Conservation (phyloP, 2,797 vertebrate species). For the Enteromius anoplus region DNA sequence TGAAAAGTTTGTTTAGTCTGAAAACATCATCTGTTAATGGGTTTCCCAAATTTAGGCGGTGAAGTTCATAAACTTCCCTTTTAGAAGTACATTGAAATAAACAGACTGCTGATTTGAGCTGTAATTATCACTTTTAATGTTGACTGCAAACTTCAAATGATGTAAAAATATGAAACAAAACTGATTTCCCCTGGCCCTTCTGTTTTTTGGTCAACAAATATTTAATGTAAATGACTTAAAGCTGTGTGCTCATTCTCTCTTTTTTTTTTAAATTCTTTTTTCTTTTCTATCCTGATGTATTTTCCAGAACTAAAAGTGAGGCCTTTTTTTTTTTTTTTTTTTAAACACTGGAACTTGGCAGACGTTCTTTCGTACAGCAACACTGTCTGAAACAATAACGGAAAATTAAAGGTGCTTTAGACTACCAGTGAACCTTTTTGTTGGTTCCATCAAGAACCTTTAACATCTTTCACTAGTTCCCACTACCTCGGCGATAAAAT, state of each 20-base stretch:
- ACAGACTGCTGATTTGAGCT: constrained; percentile 29
- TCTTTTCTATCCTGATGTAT: background rate
- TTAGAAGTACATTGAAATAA: constrained; percentile 28
- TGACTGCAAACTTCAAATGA: constrained; percentile 17
- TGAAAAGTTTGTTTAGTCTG: constrained; percentile 28
- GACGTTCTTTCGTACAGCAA: background rate
- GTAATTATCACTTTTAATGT: constrained; percentile 44
- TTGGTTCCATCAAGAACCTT: too few species aligned
- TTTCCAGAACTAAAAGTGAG: background rate
- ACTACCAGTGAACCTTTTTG: too few species aligned
- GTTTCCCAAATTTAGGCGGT: background rate
- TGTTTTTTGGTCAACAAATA: constrained; percentile 4
- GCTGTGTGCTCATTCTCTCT: background rate
- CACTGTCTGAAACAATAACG: background rate
- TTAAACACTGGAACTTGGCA: too few species aligned
- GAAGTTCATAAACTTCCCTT: constrained; percentile 34
- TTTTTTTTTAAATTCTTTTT: background rate
- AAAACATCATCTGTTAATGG: constrained; percentile 36
- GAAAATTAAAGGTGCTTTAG: too few species aligned
- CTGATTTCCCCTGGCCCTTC: background rate
- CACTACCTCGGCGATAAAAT: too few species aligned
- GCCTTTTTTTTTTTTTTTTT: too few species aligned
- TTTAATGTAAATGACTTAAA: constrained; percentile 6
- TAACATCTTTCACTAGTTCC: too few species aligned
- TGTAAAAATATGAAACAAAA: constrained; percentile 17